Percentiles rank a stretch among this genome's conserved stretches.
Conservation (phyloP, 2,888 invertebrate genomes). For the Ceramica pisi region DNA sequence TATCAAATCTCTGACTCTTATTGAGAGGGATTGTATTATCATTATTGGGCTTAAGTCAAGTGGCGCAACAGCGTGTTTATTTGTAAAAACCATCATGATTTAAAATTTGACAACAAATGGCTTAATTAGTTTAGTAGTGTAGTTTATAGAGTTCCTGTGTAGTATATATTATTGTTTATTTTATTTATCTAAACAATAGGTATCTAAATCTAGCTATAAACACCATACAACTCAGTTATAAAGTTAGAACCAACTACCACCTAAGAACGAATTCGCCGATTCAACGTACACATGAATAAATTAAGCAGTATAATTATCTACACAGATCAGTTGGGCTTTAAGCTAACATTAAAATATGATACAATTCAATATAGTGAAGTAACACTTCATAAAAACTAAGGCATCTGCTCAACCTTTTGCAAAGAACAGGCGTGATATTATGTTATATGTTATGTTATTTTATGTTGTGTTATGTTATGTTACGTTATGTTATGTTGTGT, state of each 20-base stretch:
- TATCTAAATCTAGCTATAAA: no score
- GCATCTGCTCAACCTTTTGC: not conserved
- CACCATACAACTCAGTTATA: not conserved
- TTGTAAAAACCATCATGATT: not conserved
- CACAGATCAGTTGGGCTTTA: conserved; percentile 16
- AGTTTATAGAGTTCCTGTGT: not conserved
- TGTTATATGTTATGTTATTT: not conserved
- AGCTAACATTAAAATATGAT: not conserved
- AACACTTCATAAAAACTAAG: not conserved
- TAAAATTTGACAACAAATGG: not conserved
- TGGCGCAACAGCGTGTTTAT: not conserved
- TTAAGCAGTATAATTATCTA: conserved; percentile 25
- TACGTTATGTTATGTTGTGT: not conserved
- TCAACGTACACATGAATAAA: conserved; percentile 27
- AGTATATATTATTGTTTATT: not conserved
- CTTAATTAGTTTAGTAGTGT: not conserved
- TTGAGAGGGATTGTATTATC: not conserved
- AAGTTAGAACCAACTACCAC: not conserved
- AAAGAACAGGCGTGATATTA: not conserved
- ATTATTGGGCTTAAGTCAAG: not conserved
- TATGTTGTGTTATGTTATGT: no score
- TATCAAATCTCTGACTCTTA: not conserved
- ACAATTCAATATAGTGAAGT: conserved; percentile 12
- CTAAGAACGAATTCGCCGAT: not conserved
- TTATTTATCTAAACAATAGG: no score